These are phyloP conservation scores for Acropora tenuis DNA, from an alignment of 64 coral and sea anemone genomes.

Conservation along the genomic window DNA sequence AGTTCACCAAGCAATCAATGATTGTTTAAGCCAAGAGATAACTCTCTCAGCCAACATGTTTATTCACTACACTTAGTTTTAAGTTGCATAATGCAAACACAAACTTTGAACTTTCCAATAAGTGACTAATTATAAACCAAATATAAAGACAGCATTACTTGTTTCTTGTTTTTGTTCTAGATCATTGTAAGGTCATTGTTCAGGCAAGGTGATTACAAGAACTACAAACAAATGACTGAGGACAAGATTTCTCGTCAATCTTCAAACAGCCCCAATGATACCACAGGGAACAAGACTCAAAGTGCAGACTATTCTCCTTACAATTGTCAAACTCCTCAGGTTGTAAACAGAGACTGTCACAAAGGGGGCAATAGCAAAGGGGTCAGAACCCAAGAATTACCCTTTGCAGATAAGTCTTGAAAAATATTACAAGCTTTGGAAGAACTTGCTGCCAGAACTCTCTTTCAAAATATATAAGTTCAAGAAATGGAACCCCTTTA, in stretches of 20 bases:
- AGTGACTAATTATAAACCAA: not conserved
- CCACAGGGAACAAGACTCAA: conserved; percentile 12
- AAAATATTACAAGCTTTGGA: conserved; percentile 53
- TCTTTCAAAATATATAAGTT: conserved; percentile 40
- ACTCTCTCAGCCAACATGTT: not conserved
- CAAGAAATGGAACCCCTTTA: conserved; percentile 47
- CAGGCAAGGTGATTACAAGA: not conserved
- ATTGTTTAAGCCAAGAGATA: not conserved
- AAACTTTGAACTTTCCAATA: not conserved
- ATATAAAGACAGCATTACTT: not conserved
- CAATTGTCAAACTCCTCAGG: conserved; percentile 64
- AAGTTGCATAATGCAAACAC: not conserved
- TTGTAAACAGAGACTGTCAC: conserved; percentile 15
- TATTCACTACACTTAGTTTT: not conserved
- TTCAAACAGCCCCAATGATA: conserved; percentile 25
- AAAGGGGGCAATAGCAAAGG: conserved; percentile 23
- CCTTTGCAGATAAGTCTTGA: conserved; percentile 45
- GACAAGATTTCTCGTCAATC: conserved; percentile 41
- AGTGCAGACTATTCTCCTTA: conserved; percentile 17
- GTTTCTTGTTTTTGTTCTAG: not conserved
- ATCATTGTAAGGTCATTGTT: not conserved
- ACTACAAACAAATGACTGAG: conserved; percentile 32
- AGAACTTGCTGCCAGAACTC: conserved; percentile 46
- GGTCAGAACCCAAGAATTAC: conserved; percentile 9
- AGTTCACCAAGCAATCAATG: not conserved